These are phyloP conservation scores for Benitochromis conjunctus DNA, from an alignment of 2,113 vertebrate species.

Conservation along the genomic window DNA sequence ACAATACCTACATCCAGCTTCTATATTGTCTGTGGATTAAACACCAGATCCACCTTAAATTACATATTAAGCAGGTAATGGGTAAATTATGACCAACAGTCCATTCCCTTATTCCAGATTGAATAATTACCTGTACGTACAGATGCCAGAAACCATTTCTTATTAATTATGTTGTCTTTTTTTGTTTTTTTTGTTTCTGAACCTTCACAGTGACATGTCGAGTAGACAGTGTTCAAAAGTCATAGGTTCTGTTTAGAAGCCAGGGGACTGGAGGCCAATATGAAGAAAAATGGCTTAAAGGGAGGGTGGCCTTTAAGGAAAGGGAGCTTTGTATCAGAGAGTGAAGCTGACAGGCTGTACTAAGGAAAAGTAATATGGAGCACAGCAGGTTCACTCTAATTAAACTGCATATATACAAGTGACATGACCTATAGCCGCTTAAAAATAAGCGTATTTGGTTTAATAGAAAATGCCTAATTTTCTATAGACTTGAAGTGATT, in stretches of 20 bases:
- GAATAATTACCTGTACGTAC: not conserved
- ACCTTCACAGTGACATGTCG: not conserved
- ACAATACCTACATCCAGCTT: not conserved
- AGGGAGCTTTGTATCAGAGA: not conserved
- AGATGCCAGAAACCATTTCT: not conserved
- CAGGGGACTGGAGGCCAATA: not conserved
- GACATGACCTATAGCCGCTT: not conserved
- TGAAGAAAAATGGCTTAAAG: not conserved
- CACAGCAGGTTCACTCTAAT: not conserved
- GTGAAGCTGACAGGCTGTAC: not conserved
- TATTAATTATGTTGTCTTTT: not conserved
- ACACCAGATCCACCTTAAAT: not conserved
- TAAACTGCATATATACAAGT: not conserved
- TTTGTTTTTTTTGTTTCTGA: not conserved
- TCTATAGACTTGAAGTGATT: not conserved
- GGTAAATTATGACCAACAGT: not conserved
- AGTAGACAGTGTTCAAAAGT: not conserved
- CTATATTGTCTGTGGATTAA: accelerated
- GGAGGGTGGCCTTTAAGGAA: not conserved
- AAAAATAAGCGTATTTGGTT: not conserved
- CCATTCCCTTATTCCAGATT: not conserved
- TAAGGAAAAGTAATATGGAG: not conserved
- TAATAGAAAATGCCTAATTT: not conserved
- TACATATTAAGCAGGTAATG: not conserved
- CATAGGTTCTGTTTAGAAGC: not conserved